phyloP scores from a whole-genome alignment of 1,140 invertebrate species.

The Carposina sasakii region DNA sequence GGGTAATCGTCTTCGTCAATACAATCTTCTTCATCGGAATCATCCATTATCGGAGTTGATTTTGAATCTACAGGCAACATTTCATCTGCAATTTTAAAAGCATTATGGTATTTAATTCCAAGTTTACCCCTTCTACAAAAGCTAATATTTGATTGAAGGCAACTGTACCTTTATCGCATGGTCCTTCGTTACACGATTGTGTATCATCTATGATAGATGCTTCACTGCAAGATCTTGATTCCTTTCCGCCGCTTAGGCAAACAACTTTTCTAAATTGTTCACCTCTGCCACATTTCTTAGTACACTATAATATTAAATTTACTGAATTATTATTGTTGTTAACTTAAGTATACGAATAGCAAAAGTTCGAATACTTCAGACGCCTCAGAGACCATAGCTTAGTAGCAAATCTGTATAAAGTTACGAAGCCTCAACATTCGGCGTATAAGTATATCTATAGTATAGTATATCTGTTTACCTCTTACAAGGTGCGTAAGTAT shows the following conservation, averaged over 20 bases:
- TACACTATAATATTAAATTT: too few species aligned
- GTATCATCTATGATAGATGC: slow-evolving; percentile 76
- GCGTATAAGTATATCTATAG: too few species aligned
- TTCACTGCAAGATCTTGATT: slow-evolving; percentile 76
- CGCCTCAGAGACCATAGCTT: too few species aligned
- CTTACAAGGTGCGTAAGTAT: too few species aligned
- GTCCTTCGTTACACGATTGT: slow-evolving; percentile 83
- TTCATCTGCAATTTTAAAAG: slow-evolving; percentile 72
- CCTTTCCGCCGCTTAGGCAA: slow-evolving; percentile 83
- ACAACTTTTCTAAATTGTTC: slow-evolving; percentile 81
- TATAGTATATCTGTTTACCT: too few species aligned
- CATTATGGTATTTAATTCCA: neutral
- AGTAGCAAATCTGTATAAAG: too few species aligned
- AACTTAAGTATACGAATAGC: too few species aligned
- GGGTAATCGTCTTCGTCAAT: slow-evolving; percentile 72
- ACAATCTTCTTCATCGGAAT: slow-evolving; percentile 70
- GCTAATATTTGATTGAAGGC: too few species aligned
- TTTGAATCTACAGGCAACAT: slow-evolving; percentile 77
- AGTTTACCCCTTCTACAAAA: too few species aligned
- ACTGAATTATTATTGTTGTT: too few species aligned
- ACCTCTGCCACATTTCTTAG: slow-evolving; percentile 88
- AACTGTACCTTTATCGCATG: slow-evolving; percentile 79
- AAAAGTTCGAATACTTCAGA: too few species aligned
- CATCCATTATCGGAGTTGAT: slow-evolving; percentile 72
- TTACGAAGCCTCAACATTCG: too few species aligned